A percentile compares a stretch with the other conserved stretches of the same genome.
These are phyloP conservation scores for Anolis apletophallus DNA, from an alignment of 2,797 vertebrate species.

Conservation along the genomic window DNA sequence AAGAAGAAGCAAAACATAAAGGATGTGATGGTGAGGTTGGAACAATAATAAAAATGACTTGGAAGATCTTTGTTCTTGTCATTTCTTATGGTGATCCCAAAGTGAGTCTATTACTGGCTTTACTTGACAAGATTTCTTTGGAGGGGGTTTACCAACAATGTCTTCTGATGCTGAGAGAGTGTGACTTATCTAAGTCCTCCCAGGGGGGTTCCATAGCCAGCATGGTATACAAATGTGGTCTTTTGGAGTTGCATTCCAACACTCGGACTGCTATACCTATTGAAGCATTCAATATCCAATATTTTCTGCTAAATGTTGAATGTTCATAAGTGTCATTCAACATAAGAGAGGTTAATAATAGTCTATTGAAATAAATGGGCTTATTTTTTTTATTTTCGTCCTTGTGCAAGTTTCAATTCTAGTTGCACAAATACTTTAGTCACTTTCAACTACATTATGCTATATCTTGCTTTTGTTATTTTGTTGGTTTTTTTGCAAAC, in stretches of 20 bases:
- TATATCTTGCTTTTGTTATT: neutral
- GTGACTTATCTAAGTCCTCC: too few species aligned
- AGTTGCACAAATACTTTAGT: neutral
- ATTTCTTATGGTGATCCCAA: too few species aligned
- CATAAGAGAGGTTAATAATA: neutral
- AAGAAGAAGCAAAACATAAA: neutral
- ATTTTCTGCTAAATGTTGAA: neutral
- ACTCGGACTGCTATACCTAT: too few species aligned
- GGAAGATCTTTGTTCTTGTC: too few species aligned
- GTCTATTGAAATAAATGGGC: slow-evolving; percentile 24
- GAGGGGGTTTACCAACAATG: too few species aligned
- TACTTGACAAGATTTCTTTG: too few species aligned
- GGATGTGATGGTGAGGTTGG: neutral
- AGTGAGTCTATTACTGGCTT: too few species aligned
- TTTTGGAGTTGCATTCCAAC: too few species aligned
- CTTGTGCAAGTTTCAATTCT: neutral
- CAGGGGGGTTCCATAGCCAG: too few species aligned
- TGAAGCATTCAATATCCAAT: neutral
- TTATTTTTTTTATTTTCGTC: neutral
- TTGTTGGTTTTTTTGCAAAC: neutral
- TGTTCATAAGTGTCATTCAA: neutral
- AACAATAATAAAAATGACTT: neutral
- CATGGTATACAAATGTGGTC: too few species aligned
- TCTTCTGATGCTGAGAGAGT: too few species aligned
- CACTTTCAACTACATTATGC: too few species aligned